These are phyloP conservation scores for Alouatta palliata DNA, from an alignment of 2,113 vertebrate species.

Conservation along the genomic window DNA sequence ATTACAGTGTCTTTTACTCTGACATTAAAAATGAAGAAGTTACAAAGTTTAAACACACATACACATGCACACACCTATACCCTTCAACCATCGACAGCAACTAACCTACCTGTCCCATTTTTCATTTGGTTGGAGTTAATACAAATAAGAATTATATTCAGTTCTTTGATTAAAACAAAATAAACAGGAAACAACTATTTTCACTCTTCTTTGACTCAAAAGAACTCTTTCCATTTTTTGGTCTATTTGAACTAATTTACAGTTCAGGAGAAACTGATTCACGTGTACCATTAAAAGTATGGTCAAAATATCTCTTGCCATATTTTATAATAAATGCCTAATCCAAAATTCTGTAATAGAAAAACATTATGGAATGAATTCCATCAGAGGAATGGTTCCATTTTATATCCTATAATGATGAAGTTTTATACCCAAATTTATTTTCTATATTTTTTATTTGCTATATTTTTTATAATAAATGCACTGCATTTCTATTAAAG, in stretches of 20 bases:
- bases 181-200: neutral
- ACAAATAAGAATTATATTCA: neutral
- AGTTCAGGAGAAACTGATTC: neutral
- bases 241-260: neutral
- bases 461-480: neutral
- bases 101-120: neutral
- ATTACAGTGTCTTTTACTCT: slow-evolving; percentile 57
- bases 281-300: neutral
- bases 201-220: neutral
- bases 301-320: neutral
- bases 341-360: neutral
- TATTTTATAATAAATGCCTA: neutral
- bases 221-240: neutral
- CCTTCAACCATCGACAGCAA: neutral
- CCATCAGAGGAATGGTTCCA: neutral
- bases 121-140: neutral
- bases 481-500: neutral
- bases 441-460: neutral
- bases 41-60: slow-evolving; percentile 25
- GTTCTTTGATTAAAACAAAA: slow-evolving; percentile 46
- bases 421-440: neutral
- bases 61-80: neutral
- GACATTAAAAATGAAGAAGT: slow-evolving; percentile 53
- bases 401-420: neutral
- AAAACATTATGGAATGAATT: neutral